Conservation (phyloP, 1,140 invertebrate species). For the Sipha flava region DNA sequence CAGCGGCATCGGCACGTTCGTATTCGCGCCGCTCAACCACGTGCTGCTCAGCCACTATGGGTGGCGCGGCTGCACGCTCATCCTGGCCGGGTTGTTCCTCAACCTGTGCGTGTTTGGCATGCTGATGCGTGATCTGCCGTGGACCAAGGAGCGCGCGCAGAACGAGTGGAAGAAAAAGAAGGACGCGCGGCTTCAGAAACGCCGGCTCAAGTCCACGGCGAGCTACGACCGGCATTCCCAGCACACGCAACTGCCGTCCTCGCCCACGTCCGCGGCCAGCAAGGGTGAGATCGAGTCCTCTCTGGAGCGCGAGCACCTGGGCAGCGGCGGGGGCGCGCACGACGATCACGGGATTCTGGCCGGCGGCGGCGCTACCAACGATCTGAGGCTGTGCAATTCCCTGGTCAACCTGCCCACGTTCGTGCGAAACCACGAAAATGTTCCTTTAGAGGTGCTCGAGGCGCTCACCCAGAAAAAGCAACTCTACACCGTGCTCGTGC, state of each 20-base stretch:
- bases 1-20: slow-evolving; percentile 74
- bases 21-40: slow-evolving; percentile 73
- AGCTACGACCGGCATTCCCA: slow-evolving; percentile 41
- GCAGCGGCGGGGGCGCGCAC: too few relatives aligned
- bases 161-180: slow-evolving; percentile 55
- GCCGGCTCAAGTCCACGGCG: slow-evolving; percentile 44
- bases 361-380: background rate
- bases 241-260: slow-evolving; percentile 44
- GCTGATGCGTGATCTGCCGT: slow-evolving; percentile 77
- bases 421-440: slow-evolving; percentile 58
- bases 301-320: background rate
- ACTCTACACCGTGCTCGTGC: slow-evolving; percentile 59
- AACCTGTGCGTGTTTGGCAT: slow-evolving; percentile 83
- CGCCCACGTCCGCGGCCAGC: slow-evolving; percentile 21
- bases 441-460: slow-evolving; percentile 48
- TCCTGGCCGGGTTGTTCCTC: slow-evolving; percentile 73
- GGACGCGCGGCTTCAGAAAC: slow-evolving; percentile 35
- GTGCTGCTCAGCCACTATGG: slow-evolving; percentile 66
- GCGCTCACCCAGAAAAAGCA: slow-evolving; percentile 55
- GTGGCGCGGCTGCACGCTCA: slow-evolving; percentile 76
- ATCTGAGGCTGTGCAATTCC: slow-evolving; percentile 30
- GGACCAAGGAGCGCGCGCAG: slow-evolving; percentile 56
- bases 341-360: background rate
- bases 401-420: slow-evolving; percentile 65
- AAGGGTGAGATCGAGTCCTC: background rate